These are phyloP conservation scores for Zalophus californianus DNA, from an alignment of 2,797 vertebrate species.

Conservation along the genomic window DNA sequence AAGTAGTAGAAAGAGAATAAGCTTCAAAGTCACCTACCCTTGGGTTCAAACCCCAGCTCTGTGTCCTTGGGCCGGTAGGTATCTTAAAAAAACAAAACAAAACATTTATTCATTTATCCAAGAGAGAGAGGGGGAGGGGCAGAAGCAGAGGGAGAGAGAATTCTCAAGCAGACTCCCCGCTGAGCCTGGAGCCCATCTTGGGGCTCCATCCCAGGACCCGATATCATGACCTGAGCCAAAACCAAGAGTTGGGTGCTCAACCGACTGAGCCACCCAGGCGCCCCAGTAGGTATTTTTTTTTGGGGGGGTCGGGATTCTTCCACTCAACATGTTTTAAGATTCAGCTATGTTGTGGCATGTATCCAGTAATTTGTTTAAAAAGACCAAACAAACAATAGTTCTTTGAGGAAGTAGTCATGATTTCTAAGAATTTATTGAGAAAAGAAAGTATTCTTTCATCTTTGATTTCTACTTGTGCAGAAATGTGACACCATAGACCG, in stretches of 20 bases:
- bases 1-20: neutral
- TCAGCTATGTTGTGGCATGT: neutral
- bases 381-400: slow-evolving; percentile 33
- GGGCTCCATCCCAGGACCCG: neutral
- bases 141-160: neutral
- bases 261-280: neutral
- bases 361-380: slow-evolving; percentile 26
- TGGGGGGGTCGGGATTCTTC: neutral
- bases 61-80: neutral
- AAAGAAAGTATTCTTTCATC: neutral
- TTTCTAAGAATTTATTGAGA: slow-evolving; percentile 4
- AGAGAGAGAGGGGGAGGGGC: too few relatives aligned
- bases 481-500: neutral
- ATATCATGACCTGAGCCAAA: neutral
- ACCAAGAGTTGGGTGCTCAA: neutral
- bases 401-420: neutral
- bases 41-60: slow-evolving; percentile 9
- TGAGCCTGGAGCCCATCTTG: accelerated
- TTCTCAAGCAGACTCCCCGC: neutral
- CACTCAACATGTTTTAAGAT: neutral
- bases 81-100: neutral
- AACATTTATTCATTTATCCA: neutral
- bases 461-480: neutral
- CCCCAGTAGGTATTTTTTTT: neutral
- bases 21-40: neutral